phyloP scores from a whole-genome alignment of 2,113 vertebrate species.

The Nesogale talazaci region DNA sequence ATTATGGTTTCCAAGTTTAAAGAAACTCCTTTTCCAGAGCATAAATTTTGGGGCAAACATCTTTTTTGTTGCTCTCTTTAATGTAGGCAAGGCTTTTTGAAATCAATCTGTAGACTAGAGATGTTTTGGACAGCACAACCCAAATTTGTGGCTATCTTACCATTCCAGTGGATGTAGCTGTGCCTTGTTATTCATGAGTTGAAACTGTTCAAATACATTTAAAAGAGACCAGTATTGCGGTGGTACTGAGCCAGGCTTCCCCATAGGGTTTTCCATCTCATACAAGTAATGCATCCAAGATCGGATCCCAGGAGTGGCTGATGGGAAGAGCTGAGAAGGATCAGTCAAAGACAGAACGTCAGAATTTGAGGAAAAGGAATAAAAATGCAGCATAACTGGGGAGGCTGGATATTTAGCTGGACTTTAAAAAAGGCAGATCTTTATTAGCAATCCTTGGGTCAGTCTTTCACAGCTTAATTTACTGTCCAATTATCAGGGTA shows the following conservation, averaged over 20 bases:
- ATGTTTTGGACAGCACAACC: conserved; percentile 59
- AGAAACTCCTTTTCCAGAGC: conserved; percentile 67
- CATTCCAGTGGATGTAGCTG: conserved; percentile 73
- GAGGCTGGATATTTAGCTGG: neutral
- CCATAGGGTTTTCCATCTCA: conserved; percentile 74
- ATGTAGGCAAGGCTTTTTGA: conserved; percentile 72
- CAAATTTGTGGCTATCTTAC: conserved; percentile 83
- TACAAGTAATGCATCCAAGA: conserved; percentile 81
- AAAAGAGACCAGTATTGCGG: conserved; percentile 82
- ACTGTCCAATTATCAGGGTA: neutral
- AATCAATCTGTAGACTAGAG: conserved; percentile 72
- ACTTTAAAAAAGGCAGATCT: neutral
- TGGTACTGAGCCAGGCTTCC: conserved; percentile 76
- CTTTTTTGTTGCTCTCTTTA: conserved; percentile 67
- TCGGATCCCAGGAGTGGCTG: conserved; percentile 77
- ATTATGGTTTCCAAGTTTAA: conserved; percentile 73
- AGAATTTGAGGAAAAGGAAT: conserved; percentile 5
- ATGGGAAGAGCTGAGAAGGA: conserved; percentile 90
- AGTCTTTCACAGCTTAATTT: neutral
- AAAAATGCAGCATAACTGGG: neutral
- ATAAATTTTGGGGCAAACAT: conserved; percentile 67
- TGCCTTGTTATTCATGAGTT: conserved; percentile 77
- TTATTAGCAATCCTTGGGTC: neutral
- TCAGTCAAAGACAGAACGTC: conserved; percentile 53
- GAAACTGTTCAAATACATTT: conserved; percentile 84